Percentiles rank a stretch among this genome's conserved stretches.
These are phyloP conservation scores for Amiota minor DNA, from an alignment of 2,888 invertebrate species.

Conservation along the genomic window DNA sequence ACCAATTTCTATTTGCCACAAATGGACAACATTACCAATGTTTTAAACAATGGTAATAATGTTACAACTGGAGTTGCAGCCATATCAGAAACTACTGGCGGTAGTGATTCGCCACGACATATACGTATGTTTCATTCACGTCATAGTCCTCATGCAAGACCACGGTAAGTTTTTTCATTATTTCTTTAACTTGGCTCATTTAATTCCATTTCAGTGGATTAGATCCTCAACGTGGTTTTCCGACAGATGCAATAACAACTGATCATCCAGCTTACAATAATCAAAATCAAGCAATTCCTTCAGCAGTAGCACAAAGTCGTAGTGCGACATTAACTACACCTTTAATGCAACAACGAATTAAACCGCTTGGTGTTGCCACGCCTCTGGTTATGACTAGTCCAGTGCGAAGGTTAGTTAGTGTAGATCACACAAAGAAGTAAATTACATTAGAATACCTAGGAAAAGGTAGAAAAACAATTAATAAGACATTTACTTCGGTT, in stretches of 20 bases:
- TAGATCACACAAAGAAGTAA: too few relatives aligned
- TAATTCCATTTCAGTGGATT: slow-evolving; percentile 74
- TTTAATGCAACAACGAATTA: slow-evolving; percentile 92
- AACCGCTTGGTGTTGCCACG: slow-evolving; percentile 91
- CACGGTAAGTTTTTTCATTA: slow-evolving; percentile 74
- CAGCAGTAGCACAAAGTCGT: slow-evolving; percentile 75
- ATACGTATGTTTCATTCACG: slow-evolving; percentile 75
- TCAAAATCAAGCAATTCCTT: slow-evolving; percentile 64
- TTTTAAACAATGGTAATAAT: slow-evolving; percentile 56
- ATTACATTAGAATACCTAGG: too few relatives aligned
- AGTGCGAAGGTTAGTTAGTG: slow-evolving; percentile 82
- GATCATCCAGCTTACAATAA: slow-evolving; percentile 75
- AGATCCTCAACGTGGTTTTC: slow-evolving; percentile 79
- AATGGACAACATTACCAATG: slow-evolving; percentile 69
- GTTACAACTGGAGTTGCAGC: slow-evolving; percentile 55
- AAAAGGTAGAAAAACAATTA: too few relatives aligned
- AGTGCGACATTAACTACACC: slow-evolving; percentile 78
- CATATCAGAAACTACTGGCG: slow-evolving; percentile 54
- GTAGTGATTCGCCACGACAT: slow-evolving; percentile 76
- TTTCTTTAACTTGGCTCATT: not conserved
- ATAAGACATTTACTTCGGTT: too few relatives aligned
- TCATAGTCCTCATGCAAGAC: slow-evolving; percentile 87
- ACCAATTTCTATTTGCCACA: slow-evolving; percentile 90
- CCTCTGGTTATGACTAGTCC: slow-evolving; percentile 91
- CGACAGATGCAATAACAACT: slow-evolving; percentile 77